Base-by-base conservation (phyloP, 2,113 vertebrate species). In the Romanogobio albipinnatus region DNA sequence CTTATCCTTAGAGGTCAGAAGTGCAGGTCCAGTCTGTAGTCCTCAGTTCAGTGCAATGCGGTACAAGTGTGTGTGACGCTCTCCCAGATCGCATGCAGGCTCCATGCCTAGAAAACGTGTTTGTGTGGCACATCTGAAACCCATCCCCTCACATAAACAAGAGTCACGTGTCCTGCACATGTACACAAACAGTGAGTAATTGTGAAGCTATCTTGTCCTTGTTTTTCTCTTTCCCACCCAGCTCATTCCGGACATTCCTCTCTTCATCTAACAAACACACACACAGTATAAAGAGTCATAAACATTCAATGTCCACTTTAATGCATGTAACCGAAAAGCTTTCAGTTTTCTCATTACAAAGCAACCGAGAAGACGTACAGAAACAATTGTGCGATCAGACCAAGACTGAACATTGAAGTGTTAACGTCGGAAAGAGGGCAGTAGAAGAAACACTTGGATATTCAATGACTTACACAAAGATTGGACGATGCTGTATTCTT, bases 321-420 rank as follows among this genome's bases (percentile, higher is more conserved):
- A 75, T 43, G 80, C 3, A 49, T 91, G 91, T 92, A 92, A 90
- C 91, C 79, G 66, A 84, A 90, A 92, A 90, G 74, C n/a, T 39
- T 43, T 73, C 17, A 61, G 56, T 73, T 29, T 77, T 77, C 6
- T 78, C 22, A 84, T 90, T 80, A 89, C 86, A 91, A 90, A 87
- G 86, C 74, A 87, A 73, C 19, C 0, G 61, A 2, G 17, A 39
- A 39, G 76, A 59, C 19, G 1, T 9, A 74, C 39, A 74, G 45
- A 75, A 9, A 51, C 14, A 29, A 2, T 53, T 33, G 19, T 64
- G 29, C 61, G 29, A 0, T 33, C 26, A 64, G 61, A 5, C 24
- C 15, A 13, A 59, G 22, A n/a, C 64, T 36, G 51, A 53, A 56
- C 51, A 56, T 8, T 56, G 2, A 53, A 56, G 51, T 56, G 53